A percentile compares a stretch with the other conserved stretches of the same genome.
Evolutionary conservation across 2,113 vertebrate species (phyloP).

Genomic region (Anhinga anhinga): DNA sequence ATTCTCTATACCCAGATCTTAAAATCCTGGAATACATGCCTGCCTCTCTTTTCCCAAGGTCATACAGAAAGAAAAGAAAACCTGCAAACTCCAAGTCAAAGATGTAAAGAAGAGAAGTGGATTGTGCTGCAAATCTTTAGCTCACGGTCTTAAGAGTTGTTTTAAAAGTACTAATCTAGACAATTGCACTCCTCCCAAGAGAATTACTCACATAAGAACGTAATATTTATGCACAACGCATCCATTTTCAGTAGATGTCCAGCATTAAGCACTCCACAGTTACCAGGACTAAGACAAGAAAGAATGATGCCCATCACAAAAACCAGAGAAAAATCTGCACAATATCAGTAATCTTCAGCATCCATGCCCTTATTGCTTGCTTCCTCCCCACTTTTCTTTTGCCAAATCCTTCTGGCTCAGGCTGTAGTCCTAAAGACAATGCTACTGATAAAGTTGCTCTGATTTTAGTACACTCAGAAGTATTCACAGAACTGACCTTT

Average conservation of each 20-base stretch:
- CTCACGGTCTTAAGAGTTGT: not conserved
- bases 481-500: not conserved
- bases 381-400: not conserved
- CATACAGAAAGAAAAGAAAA: not conserved
- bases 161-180: not conserved
- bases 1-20: not conserved
- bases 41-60: not conserved
- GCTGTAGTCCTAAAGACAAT: not conserved
- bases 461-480: not conserved
- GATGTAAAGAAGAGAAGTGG: not conserved
- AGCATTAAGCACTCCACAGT: not conserved
- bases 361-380: not conserved
- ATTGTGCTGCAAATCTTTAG: not conserved
- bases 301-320: not conserved
- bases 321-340: not conserved
- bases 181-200: not conserved
- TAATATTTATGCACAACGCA: not conserved
- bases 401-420: not conserved
- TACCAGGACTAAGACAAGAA: not conserved
- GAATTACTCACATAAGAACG: not conserved
- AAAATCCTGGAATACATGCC: not conserved
- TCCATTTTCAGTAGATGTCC: not conserved
- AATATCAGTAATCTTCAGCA: not conserved
- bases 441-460: not conserved
- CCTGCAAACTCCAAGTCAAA: not conserved